Conservation (phyloP, 1,140 invertebrate species). For the Acyrthosiphon pisum region DNA sequence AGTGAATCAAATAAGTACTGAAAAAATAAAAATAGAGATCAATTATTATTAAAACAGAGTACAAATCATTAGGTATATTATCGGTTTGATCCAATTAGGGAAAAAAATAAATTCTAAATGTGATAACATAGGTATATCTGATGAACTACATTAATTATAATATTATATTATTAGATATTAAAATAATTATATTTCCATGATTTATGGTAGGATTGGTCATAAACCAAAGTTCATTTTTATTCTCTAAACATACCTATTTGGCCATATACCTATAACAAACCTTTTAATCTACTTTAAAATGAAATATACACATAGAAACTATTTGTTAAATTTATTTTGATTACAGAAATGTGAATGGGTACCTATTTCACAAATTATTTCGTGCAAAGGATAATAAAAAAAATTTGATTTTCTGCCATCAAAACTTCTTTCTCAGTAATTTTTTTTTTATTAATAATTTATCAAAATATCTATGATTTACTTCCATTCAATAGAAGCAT, state of each 20-base stretch:
- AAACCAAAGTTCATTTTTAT: constrained; percentile 6
- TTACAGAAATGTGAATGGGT: neutral
- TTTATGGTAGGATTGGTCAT: neutral
- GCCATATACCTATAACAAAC: neutral
- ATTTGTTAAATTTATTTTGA: neutral
- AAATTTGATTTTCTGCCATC: too few species aligned
- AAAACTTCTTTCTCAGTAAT: too few species aligned
- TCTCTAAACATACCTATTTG: neutral
- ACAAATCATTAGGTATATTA: neutral
- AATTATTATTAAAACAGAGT: constrained; percentile 3
- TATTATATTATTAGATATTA: neutral
- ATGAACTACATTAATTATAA: constrained; percentile 4
- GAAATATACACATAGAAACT: neutral
- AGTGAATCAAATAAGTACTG: constrained; percentile 28
- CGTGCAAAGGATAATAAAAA: too few species aligned
- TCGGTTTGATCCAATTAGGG: neutral
- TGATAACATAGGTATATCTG: neutral
- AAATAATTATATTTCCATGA: neutral
- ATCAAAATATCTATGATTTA: too few species aligned
- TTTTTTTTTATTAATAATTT: too few species aligned
- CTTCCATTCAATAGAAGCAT: too few species aligned
- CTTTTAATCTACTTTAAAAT: neutral
- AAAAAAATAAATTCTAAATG: constrained; percentile 25
- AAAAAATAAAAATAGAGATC: constrained; percentile 25
- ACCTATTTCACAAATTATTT: too few species aligned